Base-by-base conservation (phyloP, 1,140 invertebrate species). In the Drosophila leontia region DNA sequence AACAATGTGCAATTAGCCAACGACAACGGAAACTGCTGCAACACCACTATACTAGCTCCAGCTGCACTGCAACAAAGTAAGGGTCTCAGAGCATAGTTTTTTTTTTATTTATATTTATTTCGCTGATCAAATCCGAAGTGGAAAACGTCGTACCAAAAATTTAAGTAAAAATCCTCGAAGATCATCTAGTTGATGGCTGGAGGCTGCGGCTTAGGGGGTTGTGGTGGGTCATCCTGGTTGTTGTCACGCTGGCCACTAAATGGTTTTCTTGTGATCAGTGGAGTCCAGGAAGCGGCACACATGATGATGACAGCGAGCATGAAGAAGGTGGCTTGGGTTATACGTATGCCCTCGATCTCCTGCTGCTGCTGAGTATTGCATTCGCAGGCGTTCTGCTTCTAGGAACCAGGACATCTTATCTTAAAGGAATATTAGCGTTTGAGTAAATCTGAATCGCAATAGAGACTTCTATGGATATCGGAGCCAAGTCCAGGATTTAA, bases 1-100 rank as follows among this genome's bases (percentile, higher is more conserved):
- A 41, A 83, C 83, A 87, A 74, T 87, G 76, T 87, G 85, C 85
- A 90, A 90, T 90, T 90, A 90, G 85, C 86, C 77, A 77, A 61
- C 76, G 58, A 74, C 71, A 62, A 74, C 68, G 61, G 48, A 61
- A 75, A 56, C 58, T 23, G 71, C 58, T 44, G 55, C 71, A 35
- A 15, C 61, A 47, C 34, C 19, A 51, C 51, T 29, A 29, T 47
- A 68, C 59, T 11, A 35, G 26, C 53, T 39, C n/a, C 9, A 6
- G 15, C 8, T 39, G 35, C 53, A 56, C 53, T 56, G 35, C 7
- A 5, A 11, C 7, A 39, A 55, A 26, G 7, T 23, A 5, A 2
- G 11, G 7, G 0, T 8, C 9, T 6, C 5, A 13, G 3, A n/a
- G 3, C 17, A 44, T 44, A 1, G 7, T 11, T 0, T 29, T 29